phyloP scores from a whole-genome alignment of 2,113 vertebrate species.

The Pao palembangensis region DNA sequence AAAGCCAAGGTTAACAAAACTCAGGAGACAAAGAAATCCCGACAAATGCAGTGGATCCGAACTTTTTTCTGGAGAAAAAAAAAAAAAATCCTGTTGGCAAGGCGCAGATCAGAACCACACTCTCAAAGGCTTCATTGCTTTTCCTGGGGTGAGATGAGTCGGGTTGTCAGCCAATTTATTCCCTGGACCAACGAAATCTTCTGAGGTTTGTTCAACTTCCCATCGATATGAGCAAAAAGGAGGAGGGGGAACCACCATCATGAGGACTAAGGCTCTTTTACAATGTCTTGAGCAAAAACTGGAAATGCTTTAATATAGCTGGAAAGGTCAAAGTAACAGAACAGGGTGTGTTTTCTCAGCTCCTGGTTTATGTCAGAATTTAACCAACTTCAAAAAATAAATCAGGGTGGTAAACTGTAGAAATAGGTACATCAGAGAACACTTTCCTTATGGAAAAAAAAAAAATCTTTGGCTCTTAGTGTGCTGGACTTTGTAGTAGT shows the following conservation, averaged over 20 bases:
- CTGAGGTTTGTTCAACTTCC: constrained; percentile 94
- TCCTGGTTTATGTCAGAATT: constrained; percentile 81
- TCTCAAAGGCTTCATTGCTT: constrained; percentile 92
- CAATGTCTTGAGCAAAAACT: constrained; percentile 76
- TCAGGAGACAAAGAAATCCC: constrained; percentile 36
- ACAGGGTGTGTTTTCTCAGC: constrained; percentile 70
- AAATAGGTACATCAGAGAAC: constrained; percentile 91
- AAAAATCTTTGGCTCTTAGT: constrained; percentile 93
- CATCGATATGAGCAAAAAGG: constrained; percentile 85
- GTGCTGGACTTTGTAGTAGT: constrained; percentile 98
- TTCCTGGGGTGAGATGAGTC: constrained; percentile 90
- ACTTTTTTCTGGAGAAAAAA: constrained; percentile 31
- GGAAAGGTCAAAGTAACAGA: constrained; percentile 87
- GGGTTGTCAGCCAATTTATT: constrained; percentile 96
- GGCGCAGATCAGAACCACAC: constrained; percentile 83
- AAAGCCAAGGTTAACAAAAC: constrained; percentile 50
- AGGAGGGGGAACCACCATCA: constrained; percentile 88
- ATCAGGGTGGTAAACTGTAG: constrained; percentile 78
- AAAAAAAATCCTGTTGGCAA: constrained; percentile 77
- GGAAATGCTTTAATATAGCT: constrained; percentile 80
- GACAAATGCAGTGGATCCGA: constrained; percentile 32
- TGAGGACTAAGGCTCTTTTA: constrained; percentile 87
- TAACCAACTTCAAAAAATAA: constrained; percentile 84
- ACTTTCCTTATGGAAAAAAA: constrained; percentile 69
- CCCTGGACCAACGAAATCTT: constrained; percentile 98